Evolutionary conservation across 2,113 vertebrate species (phyloP).

Genomic region (Phrynosoma blainvillii): DNA sequence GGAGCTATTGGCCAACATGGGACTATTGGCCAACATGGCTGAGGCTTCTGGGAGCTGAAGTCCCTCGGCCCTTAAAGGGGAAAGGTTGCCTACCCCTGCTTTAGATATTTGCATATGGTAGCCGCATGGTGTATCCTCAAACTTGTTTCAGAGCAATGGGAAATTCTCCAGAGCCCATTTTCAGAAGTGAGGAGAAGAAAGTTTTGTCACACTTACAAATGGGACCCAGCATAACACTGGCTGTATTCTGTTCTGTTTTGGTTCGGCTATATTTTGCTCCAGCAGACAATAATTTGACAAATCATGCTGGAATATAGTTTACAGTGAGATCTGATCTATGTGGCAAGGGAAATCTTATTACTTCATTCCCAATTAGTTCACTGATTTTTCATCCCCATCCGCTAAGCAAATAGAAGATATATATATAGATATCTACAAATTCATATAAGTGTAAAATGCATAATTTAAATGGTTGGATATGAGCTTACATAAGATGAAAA

Average conservation of each 20-base stretch:
- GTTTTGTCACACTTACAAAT: neutral
- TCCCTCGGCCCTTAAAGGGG: no score
- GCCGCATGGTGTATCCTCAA: neutral
- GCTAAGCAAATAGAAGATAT: conserved; percentile 30
- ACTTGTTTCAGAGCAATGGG: neutral
- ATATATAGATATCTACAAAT: conserved; percentile 39
- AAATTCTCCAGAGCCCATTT: neutral
- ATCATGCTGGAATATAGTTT: neutral
- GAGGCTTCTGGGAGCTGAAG: no score
- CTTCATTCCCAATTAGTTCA: conserved; percentile 4
- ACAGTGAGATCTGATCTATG: neutral
- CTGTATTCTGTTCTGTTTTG: neutral
- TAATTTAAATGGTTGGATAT: conserved; percentile 26
- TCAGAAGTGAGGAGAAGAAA: neutral
- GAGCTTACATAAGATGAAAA: conserved; percentile 32
- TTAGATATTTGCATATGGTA: no score
- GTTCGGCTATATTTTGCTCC: neutral
- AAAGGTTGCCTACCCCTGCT: no score
- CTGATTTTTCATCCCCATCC: conserved; percentile 36
- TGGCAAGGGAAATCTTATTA: neutral
- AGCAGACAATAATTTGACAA: neutral
- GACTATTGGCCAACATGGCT: no score
- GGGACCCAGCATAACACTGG: neutral
- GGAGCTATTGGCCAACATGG: no score
- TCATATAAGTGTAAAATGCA: conserved; percentile 39